phyloP scores from a whole-genome alignment of 1,140 invertebrate species.

The Drosophila ohnishii region DNA sequence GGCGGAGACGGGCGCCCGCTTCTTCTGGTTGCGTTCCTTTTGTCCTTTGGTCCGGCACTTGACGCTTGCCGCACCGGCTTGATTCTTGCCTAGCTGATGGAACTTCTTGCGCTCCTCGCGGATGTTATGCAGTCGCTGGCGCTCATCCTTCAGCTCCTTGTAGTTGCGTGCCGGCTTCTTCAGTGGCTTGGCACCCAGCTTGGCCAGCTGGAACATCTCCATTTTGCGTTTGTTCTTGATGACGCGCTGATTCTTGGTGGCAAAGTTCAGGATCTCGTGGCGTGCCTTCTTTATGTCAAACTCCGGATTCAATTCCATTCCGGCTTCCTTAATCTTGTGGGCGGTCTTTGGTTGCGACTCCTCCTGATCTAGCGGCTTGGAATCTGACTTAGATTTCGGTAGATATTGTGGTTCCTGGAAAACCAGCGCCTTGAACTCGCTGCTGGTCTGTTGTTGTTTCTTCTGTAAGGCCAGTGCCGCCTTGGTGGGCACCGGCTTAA shows the following conservation, averaged over 20 bases:
- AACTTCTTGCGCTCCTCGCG: slow-evolving; percentile 83
- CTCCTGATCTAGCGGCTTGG: not conserved
- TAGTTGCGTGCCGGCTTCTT: slow-evolving; percentile 86
- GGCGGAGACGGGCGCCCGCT: slow-evolving; percentile 68
- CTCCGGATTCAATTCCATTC: slow-evolving; percentile 44
- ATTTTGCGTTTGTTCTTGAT: slow-evolving; percentile 85
- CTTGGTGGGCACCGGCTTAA: slow-evolving; percentile 72
- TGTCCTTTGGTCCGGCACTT: slow-evolving; percentile 83
- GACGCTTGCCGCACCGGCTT: slow-evolving; percentile 83
- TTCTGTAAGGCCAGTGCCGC: slow-evolving; percentile 65
- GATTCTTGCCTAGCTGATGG: slow-evolving; percentile 84
- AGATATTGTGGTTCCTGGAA: slow-evolving; percentile 57
- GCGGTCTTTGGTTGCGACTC: not conserved
- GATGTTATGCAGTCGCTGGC: slow-evolving; percentile 75
- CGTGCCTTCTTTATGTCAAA: slow-evolving; percentile 85
- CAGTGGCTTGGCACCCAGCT: slow-evolving; percentile 86
- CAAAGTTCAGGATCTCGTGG: slow-evolving; percentile 87
- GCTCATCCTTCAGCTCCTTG: slow-evolving; percentile 84
- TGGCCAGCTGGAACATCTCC: slow-evolving; percentile 85
- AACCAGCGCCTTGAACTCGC: slow-evolving; percentile 53
- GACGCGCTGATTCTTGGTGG: slow-evolving; percentile 85
- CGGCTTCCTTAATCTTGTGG: slow-evolving; percentile 1
- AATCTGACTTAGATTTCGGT: slow-evolving; percentile 7
- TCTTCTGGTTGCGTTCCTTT: slow-evolving; percentile 75
- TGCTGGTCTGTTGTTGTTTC: slow-evolving; percentile 12